These are phyloP conservation scores for Drosophila takahashii DNA, from an alignment of 1,140 invertebrate genomes.

Conservation along the genomic window DNA sequence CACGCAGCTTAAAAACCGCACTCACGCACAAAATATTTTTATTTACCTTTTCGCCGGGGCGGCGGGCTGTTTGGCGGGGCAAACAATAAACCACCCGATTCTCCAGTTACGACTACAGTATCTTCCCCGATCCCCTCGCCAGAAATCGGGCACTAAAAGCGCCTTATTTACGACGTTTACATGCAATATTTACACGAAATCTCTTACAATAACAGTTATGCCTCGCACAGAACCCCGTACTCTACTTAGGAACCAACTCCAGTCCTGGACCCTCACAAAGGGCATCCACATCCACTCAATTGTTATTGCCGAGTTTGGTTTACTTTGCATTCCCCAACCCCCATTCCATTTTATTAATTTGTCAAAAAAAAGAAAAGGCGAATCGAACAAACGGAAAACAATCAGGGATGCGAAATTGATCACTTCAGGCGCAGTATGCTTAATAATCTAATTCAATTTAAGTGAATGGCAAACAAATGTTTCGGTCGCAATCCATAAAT, in stretches of 20 bases:
- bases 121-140: conserved; percentile 10
- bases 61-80: conserved; percentile 38
- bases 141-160: conserved; percentile 68
- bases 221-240: conserved; percentile 48
- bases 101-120: conserved; percentile 32
- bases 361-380: conserved; percentile 24
- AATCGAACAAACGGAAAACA: conserved; percentile 35
- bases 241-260: conserved; percentile 26
- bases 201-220: conserved; percentile 82
- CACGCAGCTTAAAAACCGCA: conserved; percentile 82
- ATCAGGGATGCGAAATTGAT: conserved; percentile 29
- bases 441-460: not conserved
- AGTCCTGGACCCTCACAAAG: conserved; percentile 8
- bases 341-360: conserved; percentile 64
- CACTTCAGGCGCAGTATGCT: conserved; percentile 9
- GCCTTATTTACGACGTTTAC: conserved; percentile 80
- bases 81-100: conserved; percentile 71
- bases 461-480: not conserved
- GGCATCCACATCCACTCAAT: conserved; percentile 23
- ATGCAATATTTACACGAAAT: conserved; percentile 83
- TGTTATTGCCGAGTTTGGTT: conserved; percentile 43
- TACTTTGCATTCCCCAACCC: conserved; percentile 28
- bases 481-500: not conserved
- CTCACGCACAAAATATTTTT: conserved; percentile 82
- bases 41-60: conserved; percentile 63